Evolutionary conservation across 2,113 vertebrate genomes (phyloP).

Genomic region (Bos taurus): ARS-UCD2.0 NC_037338.1:36604501-36605000

Average conservation of each 20-base stretch:
- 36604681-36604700: not conserved
- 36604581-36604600: not conserved
- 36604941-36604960: not conserved
- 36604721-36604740: not conserved
- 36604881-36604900: not conserved
- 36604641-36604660: not conserved
- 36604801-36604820: not conserved
- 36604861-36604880: not conserved
- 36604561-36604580: not conserved
- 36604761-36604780: not conserved
- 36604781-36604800: not conserved
- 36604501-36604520: not conserved
- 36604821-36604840: not conserved
- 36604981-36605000: not conserved
- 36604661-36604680: not conserved
- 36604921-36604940: not conserved
- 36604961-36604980: not conserved
- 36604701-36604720: not conserved
- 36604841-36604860: not conserved
- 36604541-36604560: not conserved
- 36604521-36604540: conserved; percentile 13
- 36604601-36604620: not conserved
- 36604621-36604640: not conserved
- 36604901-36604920: not conserved
- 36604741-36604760: not conserved